Evolutionary conservation across 2,113 vertebrate species (phyloP), one percentile per base, ranked within the genome.

Genomic region (Okapia johnstoni): DNA sequence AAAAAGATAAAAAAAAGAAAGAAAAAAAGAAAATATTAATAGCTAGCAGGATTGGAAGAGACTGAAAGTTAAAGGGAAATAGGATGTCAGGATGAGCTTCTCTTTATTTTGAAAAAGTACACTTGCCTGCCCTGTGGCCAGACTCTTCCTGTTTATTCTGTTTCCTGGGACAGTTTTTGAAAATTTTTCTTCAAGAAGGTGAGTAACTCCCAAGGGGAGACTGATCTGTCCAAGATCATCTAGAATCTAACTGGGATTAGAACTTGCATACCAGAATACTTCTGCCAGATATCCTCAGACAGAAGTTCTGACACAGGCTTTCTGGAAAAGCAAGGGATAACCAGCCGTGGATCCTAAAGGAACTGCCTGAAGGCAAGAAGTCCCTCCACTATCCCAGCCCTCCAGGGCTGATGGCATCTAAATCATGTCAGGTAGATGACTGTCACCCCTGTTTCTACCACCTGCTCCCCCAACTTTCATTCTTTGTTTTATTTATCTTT

Each of bases 1-100:
- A 48, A 98, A 98, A 6, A 92, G 97, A 98, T 57, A 25, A 83
- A 76, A 73, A 46, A 61, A 98, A 98, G n/a, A 86, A n/a, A 66
- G 9, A 26, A 28, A 7, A 61, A 55, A 98, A 98, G 95, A 96
- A 97, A 85, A 28, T 36, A 79, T 98, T 73, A 95, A 85, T 88
- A 88, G 46, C 80, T 58, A 60, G 33, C 17, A 88, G 50, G 63
- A 76, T 40, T 55, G 30, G 52, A 93, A 90, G 79, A 89, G 55
- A 25, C 5, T 17, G 33, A 66, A 66, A 26, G 3, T 40, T 55
- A 55, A 83, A 54, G 43, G 25, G 26, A 66, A 80, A n/a, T 1
- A 52, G 77, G 40, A 66, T 28, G 6, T 26, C 26, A 57, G 77
- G 33, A 79, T 6, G 30, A 23, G 25, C 19, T 2, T 50, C n/a